phyloP scores from a whole-genome alignment of 2,797 vertebrate species.

The Sebastes nivosus region DNA sequence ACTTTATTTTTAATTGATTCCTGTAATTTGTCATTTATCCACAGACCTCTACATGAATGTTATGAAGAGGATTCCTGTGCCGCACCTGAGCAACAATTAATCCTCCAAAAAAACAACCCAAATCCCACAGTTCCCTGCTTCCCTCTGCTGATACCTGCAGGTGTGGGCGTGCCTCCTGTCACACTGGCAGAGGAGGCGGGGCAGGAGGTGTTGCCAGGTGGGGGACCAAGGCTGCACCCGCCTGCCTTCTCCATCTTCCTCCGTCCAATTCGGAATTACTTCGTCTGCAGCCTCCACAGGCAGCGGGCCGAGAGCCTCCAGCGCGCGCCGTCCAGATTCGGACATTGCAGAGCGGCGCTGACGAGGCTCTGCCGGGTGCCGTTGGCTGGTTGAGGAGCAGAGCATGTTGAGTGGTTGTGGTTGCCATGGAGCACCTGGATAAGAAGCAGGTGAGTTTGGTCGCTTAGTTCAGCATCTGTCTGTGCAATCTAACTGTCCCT shows the following conservation, averaged over 20 bases:
- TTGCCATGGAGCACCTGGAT: slow-evolving; percentile 91
- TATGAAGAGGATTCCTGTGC: slow-evolving; percentile 13
- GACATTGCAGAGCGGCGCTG: slow-evolving; percentile 15
- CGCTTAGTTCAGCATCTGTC: background rate
- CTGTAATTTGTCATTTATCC: slow-evolving; percentile 13
- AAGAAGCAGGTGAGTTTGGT: slow-evolving; percentile 87
- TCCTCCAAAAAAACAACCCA: background rate
- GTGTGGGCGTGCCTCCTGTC: slow-evolving; percentile 47
- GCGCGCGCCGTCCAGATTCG: background rate
- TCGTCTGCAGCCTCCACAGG: slow-evolving; percentile 6
- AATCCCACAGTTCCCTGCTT: background rate
- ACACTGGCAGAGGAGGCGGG: slow-evolving; percentile 72
- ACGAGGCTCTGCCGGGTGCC: slow-evolving; percentile 63
- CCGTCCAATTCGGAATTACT: background rate
- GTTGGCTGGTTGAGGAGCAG: slow-evolving; percentile 66
- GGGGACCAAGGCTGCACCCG: slow-evolving; percentile 44
- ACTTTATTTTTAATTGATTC: background rate
- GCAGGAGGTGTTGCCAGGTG: slow-evolving; percentile 54
- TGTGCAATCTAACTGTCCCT: background rate
- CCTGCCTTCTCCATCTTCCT: slow-evolving; percentile 28
- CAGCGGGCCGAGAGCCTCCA: background rate
- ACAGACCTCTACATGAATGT: slow-evolving; percentile 33
- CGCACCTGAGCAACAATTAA: slow-evolving; percentile 21
- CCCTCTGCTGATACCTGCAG: slow-evolving; percentile 22
- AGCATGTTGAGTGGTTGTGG: slow-evolving; percentile 85